A percentile compares a stretch with the other conserved stretches of the same genome.
Evolutionary conservation across 2,888 invertebrate genomes (phyloP).

Genomic region (Cantharis rustica): DNA sequence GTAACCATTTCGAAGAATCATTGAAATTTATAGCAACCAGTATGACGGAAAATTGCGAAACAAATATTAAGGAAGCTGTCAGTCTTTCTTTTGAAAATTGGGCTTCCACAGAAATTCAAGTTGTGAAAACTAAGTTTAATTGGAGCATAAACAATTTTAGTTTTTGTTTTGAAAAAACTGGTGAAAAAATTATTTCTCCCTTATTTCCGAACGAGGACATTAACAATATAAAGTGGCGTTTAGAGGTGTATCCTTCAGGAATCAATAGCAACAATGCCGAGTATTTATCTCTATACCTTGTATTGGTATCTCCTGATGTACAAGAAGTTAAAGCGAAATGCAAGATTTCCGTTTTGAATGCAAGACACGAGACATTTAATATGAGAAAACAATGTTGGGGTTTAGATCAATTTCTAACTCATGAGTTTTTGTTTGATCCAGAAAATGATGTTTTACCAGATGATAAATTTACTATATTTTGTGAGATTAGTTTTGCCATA

Average conservation of each 20-base stretch:
- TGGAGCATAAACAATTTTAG: conserved; percentile 99
- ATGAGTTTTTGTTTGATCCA: conserved; percentile 98
- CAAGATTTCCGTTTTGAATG: conserved; percentile 99
- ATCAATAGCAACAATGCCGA: conserved; percentile 99
- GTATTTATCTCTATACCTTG: conserved; percentile 97
- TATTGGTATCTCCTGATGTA: conserved; percentile 99
- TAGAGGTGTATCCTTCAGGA: conserved; percentile 99
- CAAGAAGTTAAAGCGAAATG: conserved; percentile 99
- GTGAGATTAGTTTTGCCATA: conserved; percentile 97
- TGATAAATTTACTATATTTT: conserved; percentile 98
- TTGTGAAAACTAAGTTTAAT: conserved; percentile 99
- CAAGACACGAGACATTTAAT: conserved; percentile 98
- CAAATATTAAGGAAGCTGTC: too few relatives aligned
- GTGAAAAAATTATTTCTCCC: conserved; percentile 98
- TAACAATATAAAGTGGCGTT: conserved; percentile 99
- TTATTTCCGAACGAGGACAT: conserved; percentile 99
- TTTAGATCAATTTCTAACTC: conserved; percentile 98
- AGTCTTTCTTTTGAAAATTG: background rate
- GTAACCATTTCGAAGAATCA: too few relatives aligned
- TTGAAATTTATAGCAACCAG: too few relatives aligned
- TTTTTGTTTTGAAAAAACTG: conserved; percentile 99
- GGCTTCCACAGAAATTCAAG: conserved; percentile 83
- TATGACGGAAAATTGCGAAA: too few relatives aligned
- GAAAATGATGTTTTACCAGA: conserved; percentile 98
- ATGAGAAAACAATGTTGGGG: conserved; percentile 99